phyloP scores from a whole-genome alignment of 2,888 invertebrate species.

The Clistopyga incitator region DNA sequence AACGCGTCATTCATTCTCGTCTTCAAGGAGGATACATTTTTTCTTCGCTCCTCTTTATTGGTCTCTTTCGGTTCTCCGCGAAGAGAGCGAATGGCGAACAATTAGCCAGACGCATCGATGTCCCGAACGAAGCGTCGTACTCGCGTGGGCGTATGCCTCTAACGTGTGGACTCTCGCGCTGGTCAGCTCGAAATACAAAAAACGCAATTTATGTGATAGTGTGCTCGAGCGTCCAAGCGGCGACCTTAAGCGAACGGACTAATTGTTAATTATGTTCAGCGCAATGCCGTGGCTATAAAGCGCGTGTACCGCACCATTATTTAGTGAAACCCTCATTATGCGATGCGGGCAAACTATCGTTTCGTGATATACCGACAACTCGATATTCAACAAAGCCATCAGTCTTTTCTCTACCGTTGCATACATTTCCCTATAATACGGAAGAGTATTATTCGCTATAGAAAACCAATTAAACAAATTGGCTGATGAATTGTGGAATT shows the following conservation, averaged over 20 bases:
- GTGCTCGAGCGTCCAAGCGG: background rate
- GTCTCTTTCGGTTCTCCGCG: background rate
- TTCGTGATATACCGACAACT: background rate
- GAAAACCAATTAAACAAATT: no score
- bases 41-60: constrained; percentile 7
- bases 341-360: constrained; percentile 4
- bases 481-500: no score
- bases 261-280: constrained; percentile 71
- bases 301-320: constrained; percentile 3
- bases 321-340: background rate
- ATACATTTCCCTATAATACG: background rate
- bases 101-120: constrained; percentile 33
- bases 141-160: constrained; percentile 16
- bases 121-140: background rate
- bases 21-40: background rate
- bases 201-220: constrained; percentile 59
- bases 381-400: background rate
- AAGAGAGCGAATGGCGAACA: constrained; percentile 10
- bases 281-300: background rate
- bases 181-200: constrained; percentile 33
- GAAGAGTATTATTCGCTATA: background rate
- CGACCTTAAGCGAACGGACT: constrained; percentile 47
- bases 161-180: background rate
- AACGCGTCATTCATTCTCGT: background rate
- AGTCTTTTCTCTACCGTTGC: background rate